phyloP scores from a whole-genome alignment of 2,888 invertebrate genomes.

The Tetropium fuscum region DNA sequence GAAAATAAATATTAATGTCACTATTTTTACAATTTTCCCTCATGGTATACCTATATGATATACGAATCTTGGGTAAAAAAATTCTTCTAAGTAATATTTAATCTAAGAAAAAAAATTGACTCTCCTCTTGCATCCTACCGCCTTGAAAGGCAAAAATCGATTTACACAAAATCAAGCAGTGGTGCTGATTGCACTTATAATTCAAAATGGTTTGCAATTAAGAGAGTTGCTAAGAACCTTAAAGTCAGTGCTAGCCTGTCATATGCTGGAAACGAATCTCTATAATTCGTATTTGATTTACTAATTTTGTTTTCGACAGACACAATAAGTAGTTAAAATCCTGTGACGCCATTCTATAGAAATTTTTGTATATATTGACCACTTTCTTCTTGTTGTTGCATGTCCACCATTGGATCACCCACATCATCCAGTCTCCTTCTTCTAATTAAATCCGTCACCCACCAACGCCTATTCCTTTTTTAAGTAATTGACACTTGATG shows the following conservation, averaged over 20 bases:
- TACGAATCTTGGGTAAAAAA: too few relatives aligned
- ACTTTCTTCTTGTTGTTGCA: conserved; percentile 27
- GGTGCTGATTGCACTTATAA: too few relatives aligned
- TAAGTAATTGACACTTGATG: conserved; percentile 20
- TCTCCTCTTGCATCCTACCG: too few relatives aligned
- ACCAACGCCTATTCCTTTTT: conserved; percentile 27
- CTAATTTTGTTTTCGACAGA: neutral
- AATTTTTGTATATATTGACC: conserved; percentile 17
- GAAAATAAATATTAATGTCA: too few relatives aligned
- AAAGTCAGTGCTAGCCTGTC: neutral
- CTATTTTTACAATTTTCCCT: too few relatives aligned
- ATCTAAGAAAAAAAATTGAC: too few relatives aligned
- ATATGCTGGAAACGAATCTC: neutral
- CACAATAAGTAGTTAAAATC: neutral
- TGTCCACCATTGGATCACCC: conserved; percentile 14
- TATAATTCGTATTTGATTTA: conserved; percentile 58
- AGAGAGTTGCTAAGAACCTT: neutral
- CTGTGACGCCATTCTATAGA: conserved; percentile 1
- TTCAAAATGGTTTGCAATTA: too few relatives aligned
- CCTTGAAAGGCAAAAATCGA: too few relatives aligned
- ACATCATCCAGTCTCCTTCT: conserved; percentile 24
- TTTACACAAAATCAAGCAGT: too few relatives aligned
- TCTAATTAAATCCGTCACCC: conserved; percentile 23
- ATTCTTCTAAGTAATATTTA: too few relatives aligned
- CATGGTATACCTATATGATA: too few relatives aligned